Evolutionary conservation across 2,888 invertebrate genomes (phyloP).

Genomic region (Amiota minor): DNA sequence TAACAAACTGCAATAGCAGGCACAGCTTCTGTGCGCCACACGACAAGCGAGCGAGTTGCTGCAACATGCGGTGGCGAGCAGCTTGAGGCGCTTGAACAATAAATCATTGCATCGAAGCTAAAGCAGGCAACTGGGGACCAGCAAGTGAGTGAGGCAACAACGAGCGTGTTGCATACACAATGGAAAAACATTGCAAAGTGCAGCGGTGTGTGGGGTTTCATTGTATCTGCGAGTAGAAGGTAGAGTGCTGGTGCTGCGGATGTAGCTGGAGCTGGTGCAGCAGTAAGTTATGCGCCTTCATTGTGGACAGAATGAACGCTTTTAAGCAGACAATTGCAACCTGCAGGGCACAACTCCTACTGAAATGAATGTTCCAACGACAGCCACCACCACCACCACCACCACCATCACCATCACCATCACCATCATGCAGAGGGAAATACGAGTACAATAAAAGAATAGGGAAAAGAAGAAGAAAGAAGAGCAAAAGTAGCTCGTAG

Average conservation of each 20-base stretch:
- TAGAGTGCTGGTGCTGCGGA: background rate
- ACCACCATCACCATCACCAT: constrained; percentile 42
- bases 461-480: constrained; percentile 3
- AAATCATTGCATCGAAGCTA: constrained; percentile 63
- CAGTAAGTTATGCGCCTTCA: constrained; percentile 66
- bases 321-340: constrained; percentile 71
- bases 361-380: constrained; percentile 29
- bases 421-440: constrained; percentile 22
- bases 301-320: constrained; percentile 67
- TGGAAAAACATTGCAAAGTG: constrained; percentile 32
- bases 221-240: background rate
- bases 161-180: constrained; percentile 4
- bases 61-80: constrained; percentile 28
- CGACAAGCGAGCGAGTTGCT: constrained; percentile 11
- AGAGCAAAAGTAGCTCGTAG: background rate
- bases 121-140: constrained; percentile 1
- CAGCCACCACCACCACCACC: constrained; percentile 45
- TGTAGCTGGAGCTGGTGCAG: constrained; percentile 43
- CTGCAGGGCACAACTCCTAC: constrained; percentile 64
- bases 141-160: constrained; percentile 13
- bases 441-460: constrained; percentile 11
- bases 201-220: no score
- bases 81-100: constrained; percentile 62
- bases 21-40: constrained; percentile 19
- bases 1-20: constrained; percentile 32